These are phyloP conservation scores for Homarus gammarus DNA, from an alignment of 2,888 invertebrate species.

Conservation along the genomic window DNA sequence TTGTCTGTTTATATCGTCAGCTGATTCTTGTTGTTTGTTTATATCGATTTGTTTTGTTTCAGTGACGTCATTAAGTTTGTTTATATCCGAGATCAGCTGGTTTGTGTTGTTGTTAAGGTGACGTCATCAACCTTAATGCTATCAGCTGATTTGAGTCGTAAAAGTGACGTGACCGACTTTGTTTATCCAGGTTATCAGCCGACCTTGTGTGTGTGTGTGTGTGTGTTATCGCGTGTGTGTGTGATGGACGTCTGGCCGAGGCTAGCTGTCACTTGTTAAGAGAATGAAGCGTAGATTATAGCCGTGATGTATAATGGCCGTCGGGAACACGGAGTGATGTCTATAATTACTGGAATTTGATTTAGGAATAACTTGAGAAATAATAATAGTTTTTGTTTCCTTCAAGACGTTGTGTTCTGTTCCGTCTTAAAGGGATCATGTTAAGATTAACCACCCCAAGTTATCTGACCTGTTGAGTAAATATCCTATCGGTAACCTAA, in stretches of 20 bases:
- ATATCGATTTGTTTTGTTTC: too few relatives aligned
- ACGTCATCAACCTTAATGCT: too few relatives aligned
- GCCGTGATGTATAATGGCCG: not conserved
- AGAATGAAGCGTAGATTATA: not conserved
- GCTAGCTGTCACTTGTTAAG: not conserved
- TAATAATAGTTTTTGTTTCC: too few relatives aligned
- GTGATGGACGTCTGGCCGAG: not conserved
- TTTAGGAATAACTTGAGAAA: not conserved
- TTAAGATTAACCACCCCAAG: too few relatives aligned
- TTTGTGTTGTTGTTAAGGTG: not conserved
- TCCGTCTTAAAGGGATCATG: too few relatives aligned
- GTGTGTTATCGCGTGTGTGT: not conserved
- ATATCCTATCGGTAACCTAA: too few relatives aligned
- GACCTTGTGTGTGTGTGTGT: not conserved
- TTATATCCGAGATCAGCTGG: not conserved
- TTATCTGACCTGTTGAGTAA: too few relatives aligned
- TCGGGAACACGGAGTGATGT: not conserved
- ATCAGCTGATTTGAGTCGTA: not conserved
- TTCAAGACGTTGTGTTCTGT: too few relatives aligned
- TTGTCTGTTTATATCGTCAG: too few relatives aligned
- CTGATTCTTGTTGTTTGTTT: too few relatives aligned
- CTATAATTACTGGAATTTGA: not conserved
- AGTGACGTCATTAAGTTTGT: not conserved
- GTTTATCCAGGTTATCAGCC: not conserved
- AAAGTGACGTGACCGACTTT: not conserved